phyloP scores from a whole-genome alignment of 2,113 vertebrate species.

The Proterorhinus semilunaris region DNA sequence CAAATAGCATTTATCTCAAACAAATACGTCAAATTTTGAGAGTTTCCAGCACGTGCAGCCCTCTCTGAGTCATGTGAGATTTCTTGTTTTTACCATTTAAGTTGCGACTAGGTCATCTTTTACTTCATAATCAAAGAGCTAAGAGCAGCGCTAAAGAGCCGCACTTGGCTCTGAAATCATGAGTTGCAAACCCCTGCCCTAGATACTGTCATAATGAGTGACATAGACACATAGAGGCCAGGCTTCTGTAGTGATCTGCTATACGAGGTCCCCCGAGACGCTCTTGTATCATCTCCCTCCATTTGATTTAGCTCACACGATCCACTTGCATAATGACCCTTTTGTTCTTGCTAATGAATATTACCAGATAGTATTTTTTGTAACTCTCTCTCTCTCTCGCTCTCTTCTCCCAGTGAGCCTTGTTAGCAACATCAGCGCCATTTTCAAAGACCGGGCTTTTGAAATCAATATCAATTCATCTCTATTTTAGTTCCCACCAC shows the following conservation, averaged over 20 bases:
- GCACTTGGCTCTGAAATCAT: too few relatives aligned
- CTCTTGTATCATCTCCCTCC: background rate
- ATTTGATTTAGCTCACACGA: background rate
- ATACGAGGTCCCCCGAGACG: background rate
- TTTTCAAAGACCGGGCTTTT: conserved; percentile 29
- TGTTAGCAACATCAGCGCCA: conserved; percentile 10
- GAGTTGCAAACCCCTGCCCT: too few relatives aligned
- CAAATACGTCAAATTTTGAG: too few relatives aligned
- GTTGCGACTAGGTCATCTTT: too few relatives aligned
- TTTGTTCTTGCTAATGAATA: conserved; percentile 22
- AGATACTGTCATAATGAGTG: conserved; percentile 2
- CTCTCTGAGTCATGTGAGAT: too few relatives aligned
- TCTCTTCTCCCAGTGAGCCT: conserved; percentile 20
- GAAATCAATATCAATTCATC: conserved; percentile 41
- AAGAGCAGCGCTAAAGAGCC: too few relatives aligned
- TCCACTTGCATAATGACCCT: conserved; percentile 8
- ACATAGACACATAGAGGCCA: background rate
- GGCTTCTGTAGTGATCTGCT: background rate
- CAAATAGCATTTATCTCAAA: too few relatives aligned
- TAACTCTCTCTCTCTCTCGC: background rate
- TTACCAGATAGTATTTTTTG: background rate
- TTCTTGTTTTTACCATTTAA: too few relatives aligned
- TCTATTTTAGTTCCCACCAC: conserved; percentile 11
- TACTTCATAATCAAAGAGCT: too few relatives aligned
- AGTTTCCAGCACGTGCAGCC: too few relatives aligned